Evolutionary conservation across 2,888 invertebrate species (phyloP).

Genomic region (Melieria crassipennis): DNA sequence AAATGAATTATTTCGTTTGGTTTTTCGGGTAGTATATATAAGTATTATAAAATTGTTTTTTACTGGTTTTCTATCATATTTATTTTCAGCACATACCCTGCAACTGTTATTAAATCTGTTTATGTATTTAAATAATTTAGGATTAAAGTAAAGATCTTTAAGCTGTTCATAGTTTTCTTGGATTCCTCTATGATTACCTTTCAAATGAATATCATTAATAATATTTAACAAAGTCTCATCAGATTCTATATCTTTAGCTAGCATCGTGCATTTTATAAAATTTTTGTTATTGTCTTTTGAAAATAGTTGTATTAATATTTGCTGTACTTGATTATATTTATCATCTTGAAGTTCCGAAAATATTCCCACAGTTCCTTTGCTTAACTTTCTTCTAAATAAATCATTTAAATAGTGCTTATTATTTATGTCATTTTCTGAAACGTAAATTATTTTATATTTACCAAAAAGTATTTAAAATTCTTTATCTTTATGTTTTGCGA

Average conservation of each 20-base stretch:
- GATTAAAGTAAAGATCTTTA: slow-evolving; percentile 33
- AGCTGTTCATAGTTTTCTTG: slow-evolving; percentile 36
- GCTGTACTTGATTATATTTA: slow-evolving; percentile 12
- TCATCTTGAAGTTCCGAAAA: slow-evolving; percentile 26
- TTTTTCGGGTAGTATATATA: slow-evolving; percentile 30
- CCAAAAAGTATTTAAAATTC: slow-evolving; percentile 18
- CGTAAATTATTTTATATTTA: slow-evolving; percentile 30
- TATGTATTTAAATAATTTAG: slow-evolving; percentile 21
- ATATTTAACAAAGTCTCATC: slow-evolving; percentile 27
- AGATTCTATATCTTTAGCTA: slow-evolving; percentile 28
- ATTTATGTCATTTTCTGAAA: slow-evolving; percentile 22
- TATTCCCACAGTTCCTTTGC: slow-evolving; percentile 31
- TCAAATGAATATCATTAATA: slow-evolving; percentile 29
- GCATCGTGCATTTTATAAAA: slow-evolving; percentile 37
- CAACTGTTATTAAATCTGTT: too few relatives aligned
- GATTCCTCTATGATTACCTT: slow-evolving; percentile 36
- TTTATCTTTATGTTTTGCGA: slow-evolving; percentile 25
- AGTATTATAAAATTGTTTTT: slow-evolving; percentile 33
- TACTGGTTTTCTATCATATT: slow-evolving; percentile 36
- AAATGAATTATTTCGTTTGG: slow-evolving; percentile 37
- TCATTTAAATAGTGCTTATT: slow-evolving; percentile 15
- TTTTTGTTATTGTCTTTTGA: slow-evolving; percentile 24
- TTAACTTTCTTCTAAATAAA: slow-evolving; percentile 26
- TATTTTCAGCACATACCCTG: slow-evolving; percentile 33
- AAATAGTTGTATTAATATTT: slow-evolving; percentile 21